Conservation (phyloP, 2,888 invertebrate species). For the Eristalinus aeneus region DNA sequence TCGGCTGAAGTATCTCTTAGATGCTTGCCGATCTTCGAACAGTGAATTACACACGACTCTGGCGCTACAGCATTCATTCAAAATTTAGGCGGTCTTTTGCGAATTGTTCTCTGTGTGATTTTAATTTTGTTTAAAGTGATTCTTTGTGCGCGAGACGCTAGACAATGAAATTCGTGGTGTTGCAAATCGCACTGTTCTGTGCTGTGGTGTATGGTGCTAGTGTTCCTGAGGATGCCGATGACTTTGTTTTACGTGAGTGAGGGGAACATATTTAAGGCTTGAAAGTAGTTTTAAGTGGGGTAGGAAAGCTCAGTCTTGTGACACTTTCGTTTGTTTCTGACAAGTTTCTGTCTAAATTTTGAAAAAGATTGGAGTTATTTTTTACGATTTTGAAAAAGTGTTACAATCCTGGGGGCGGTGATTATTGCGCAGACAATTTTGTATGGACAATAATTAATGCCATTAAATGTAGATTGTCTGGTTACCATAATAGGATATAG, state of each 20-base stretch:
- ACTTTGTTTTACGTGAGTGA: constrained; percentile 65
- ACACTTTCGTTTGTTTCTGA: too few species aligned
- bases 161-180: constrained; percentile 55
- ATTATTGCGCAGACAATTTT: too few species aligned
- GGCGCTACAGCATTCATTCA: neutral
- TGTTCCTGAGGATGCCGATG: constrained; percentile 20
- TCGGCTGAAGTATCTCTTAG: constrained; percentile 58
- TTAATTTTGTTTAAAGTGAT: constrained; percentile 4
- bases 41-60: constrained; percentile 46
- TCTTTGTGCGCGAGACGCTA: neutral
- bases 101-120: constrained; percentile 6
- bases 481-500: too few species aligned
- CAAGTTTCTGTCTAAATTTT: too few species aligned
- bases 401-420: too few species aligned
- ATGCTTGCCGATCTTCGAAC: constrained; percentile 61
- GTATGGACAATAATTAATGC: too few species aligned
- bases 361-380: too few species aligned
- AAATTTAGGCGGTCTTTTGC: neutral
- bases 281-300: neutral
- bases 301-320: too few species aligned
- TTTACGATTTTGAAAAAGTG: too few species aligned
- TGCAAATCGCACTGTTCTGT: constrained; percentile 55
- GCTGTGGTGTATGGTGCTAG: constrained; percentile 47
- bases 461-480: too few species aligned
- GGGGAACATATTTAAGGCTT: neutral